Evolutionary conservation across 1,140 invertebrate species (phyloP), one percentile per base, ranked within the genome.

Genomic region (Cephus cinctus): DNA sequence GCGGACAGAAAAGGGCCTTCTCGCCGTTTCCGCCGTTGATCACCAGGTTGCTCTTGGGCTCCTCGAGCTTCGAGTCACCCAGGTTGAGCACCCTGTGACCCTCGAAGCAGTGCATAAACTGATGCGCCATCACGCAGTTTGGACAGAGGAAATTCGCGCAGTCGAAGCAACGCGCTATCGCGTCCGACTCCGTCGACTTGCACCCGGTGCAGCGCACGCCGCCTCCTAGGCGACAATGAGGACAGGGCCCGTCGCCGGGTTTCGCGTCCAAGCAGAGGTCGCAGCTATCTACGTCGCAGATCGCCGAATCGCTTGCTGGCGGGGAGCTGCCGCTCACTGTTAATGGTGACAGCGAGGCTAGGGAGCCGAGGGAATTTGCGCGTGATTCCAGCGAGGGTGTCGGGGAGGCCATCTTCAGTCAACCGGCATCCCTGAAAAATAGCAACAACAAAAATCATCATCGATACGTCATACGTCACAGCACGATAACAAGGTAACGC

Each of bases 91-190:
- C 90, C 12, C 91, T 86, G 76, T 98, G 96, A 22, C 94, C 94
- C 72, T 97, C 94, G 77, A 98, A 98, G 71, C 94, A 97, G 71
- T 97, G 93, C 95, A 98, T 98, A 71, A 91, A 97, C 74, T 97
- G 91, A 74, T 98, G 96, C 31, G 94, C 94, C 85, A 96, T 96
- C 57, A 95, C 92, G 83, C 96, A 98, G 66, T 96, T 96, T 32
- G 90, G 84, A 77, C 96, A 98, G 34, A 98, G 83, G 69, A 91
- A 95, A 67, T 96, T 95, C 53, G 88, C 88, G 77, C 96, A 98
- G 71, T 98, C 94, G 65, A 93, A 87, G 76, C 96, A 98, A 59
- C 90, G 87, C 51, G 90, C 90, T 57, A 93, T 88, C 12, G 90
- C 90, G 82, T 88, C 86, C 3, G 86, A 84, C 71, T 91, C 88